Evolutionary conservation across 2,888 invertebrate genomes (phyloP).

Genomic region (Asteroscopus sphinx): DNA sequence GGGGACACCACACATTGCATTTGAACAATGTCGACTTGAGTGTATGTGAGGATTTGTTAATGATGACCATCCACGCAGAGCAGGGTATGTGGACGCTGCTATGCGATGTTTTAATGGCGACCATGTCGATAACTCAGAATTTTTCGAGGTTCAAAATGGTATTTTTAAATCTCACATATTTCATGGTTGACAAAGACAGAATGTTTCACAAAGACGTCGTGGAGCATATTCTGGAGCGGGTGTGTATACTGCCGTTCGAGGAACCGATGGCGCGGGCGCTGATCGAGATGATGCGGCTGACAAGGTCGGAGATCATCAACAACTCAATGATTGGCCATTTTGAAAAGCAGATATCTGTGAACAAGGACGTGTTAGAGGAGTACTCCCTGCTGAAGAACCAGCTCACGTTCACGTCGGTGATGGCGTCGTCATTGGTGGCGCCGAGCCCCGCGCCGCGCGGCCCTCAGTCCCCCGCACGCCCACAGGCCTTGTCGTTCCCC

Average conservation of each 20-base stretch:
- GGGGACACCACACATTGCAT: slow-evolving; percentile 68
- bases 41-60: slow-evolving; percentile 66
- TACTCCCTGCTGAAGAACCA: slow-evolving; percentile 52
- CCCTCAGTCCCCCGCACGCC: no score
- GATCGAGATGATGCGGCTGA: slow-evolving; percentile 69
- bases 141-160: slow-evolving; percentile 78
- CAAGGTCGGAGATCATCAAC: slow-evolving; percentile 66
- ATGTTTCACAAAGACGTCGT: slow-evolving; percentile 66
- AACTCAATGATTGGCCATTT: slow-evolving; percentile 67
- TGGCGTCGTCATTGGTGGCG: slow-evolving; percentile 20
- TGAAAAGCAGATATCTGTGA: slow-evolving; percentile 65
- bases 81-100: slow-evolving; percentile 48
- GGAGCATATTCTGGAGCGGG: slow-evolving; percentile 72
- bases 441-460: background rate
- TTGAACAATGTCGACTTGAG: slow-evolving; percentile 68
- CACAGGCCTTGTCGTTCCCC: no score
- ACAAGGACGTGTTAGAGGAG: slow-evolving; percentile 57
- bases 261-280: slow-evolving; percentile 64
- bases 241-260: slow-evolving; percentile 77
- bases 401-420: slow-evolving; percentile 19
- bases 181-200: slow-evolving; percentile 64
- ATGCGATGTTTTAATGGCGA: slow-evolving; percentile 73
- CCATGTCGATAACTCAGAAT: slow-evolving; percentile 77
- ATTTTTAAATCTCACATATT: slow-evolving; percentile 72
- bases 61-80: slow-evolving; percentile 25